Base-by-base conservation (phyloP, 1,140 invertebrate species). In the Drosophila truncata region DNA sequence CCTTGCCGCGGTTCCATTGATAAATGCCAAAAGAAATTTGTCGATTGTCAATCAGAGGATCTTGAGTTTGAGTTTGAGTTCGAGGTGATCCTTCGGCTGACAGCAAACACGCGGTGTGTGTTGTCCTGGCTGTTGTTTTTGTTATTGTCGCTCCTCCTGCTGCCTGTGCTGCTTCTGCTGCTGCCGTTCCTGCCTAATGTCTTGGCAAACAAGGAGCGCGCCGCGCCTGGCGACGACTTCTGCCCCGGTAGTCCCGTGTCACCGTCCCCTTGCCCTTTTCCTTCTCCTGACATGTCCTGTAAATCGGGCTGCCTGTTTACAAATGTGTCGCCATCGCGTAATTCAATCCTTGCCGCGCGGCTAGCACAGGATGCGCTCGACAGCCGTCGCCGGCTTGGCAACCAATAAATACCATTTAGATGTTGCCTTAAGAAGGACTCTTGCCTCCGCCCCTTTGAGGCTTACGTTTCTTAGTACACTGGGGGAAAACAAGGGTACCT, bases 371-470 rank as follows among this genome's bases (percentile, higher is more conserved):
- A 88, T 90, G 83, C 80, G 75, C 78, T 70, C 69, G 85, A 80
- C 84, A 88, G 84, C 81, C 81, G 85, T 88, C 85, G 84, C 84
- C 85, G 85, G 81, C 85, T 85, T 79, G 81, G 77, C 85, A 88
- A 88, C 86, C 85, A 88, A 88, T 85, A 88, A 88, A 90, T 90
- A 90, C 84, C 80, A 88, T 82, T 88, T 88, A 78, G 70, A 81
- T 60, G 55, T 71, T 74, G 69, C 47, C 74, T 58, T 57, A 54
- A 76, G 80, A 57, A 76, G 80, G 63, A 76, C 75, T 62, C 59
- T 18, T 31, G 31, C 29, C 54, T 23, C 8, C n/a, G 10, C 41
- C 33, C 23, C 23, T 13, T 18, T 23, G 47, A 42, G 27, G 37
- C 31, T 39, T 33, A 33, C 31, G 31, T 33, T 33, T 18, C 29